Conservation (phyloP, 2,888 invertebrate genomes). For the Patella caerulea region DNA sequence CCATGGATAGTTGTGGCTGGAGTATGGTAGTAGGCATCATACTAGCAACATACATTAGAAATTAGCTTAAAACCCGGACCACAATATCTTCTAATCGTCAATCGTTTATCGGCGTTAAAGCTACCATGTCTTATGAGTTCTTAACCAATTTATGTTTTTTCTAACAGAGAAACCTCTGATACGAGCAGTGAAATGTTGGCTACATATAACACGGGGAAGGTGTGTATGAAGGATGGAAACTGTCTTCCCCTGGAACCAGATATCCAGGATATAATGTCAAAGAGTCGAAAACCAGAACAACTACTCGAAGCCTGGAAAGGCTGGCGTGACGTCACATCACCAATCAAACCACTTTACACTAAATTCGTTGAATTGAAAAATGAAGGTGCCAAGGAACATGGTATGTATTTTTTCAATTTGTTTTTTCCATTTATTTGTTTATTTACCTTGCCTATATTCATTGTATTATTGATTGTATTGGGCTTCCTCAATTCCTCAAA, state of each 20-base stretch:
- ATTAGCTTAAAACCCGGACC: too few relatives aligned
- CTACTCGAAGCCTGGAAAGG: conserved; percentile 84
- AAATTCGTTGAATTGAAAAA: conserved; percentile 85
- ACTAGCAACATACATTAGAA: too few relatives aligned
- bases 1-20: too few relatives aligned
- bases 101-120: too few relatives aligned
- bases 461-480: too few relatives aligned
- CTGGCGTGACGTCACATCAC: conserved; percentile 84
- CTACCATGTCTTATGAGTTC: too few relatives aligned
- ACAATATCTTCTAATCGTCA: too few relatives aligned
- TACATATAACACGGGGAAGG: conserved; percentile 43
- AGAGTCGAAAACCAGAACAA: conserved; percentile 79
- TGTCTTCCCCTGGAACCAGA: conserved; percentile 57
- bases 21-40: too few relatives aligned
- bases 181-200: conserved; percentile 28
- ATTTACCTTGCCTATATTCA: too few relatives aligned
- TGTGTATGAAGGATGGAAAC: conserved; percentile 22
- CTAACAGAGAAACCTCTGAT: not conserved
- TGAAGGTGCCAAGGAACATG: conserved; percentile 80
- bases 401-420: conserved; percentile 71
- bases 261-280: conserved; percentile 55
- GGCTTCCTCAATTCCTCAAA: too few relatives aligned
- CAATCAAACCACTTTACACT: conserved; percentile 82
- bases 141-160: too few relatives aligned
- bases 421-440: too few relatives aligned